Base-by-base conservation (phyloP, 2,797 vertebrate species). In the Yasuhikotakia modesta region DNA sequence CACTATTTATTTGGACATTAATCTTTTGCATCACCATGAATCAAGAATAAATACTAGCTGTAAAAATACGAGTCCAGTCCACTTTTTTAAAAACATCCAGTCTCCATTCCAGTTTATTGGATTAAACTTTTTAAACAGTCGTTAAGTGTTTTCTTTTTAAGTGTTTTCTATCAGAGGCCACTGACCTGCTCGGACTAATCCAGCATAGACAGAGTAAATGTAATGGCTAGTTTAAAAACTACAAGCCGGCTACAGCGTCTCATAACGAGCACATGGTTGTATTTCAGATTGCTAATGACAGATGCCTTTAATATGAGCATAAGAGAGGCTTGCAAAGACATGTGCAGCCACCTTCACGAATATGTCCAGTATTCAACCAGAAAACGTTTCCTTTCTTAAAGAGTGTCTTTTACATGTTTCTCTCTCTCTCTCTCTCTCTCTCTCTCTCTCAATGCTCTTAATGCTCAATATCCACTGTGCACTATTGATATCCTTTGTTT, bases 281-380 rank as follows among this genome's bases (percentile, higher is more conserved):
- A 53, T 17, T 58, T 68, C 46, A 2, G 45, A 19, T 39, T 52
- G 3, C 12, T 43, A 27, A 45, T 70, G 67, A 22, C 57, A 78
- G 46, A 0, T 70, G 61, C 32, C 32, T 35, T 35, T 17, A 78
- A 70, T 61, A 30, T 63, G 45, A 64, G 21, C 22, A 14, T 27
- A 2, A 50, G 30, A 61, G 14, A 50, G 13, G 13, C 27, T 27
- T 61, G 27, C 12, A n/a, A n/a, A n/a, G n/a, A n/a, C n/a, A n/a
- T n/a, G n/a, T n/a, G n/a, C n/a, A n/a, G n/a, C n/a, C n/a, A n/a
- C n/a, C n/a, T n/a, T n/a, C n/a, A 22, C 4, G 57, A 70, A 78
- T 70, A 43, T 45, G 13, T 70, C 48, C 68, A 55, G 8, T 64
- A 70, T 70, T 70, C 32, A 53, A 16, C 11, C 16, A 70, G 58